phyloP scores from a whole-genome alignment of 2,113 vertebrate species.

The Phrynocephalus versicolor region DNA sequence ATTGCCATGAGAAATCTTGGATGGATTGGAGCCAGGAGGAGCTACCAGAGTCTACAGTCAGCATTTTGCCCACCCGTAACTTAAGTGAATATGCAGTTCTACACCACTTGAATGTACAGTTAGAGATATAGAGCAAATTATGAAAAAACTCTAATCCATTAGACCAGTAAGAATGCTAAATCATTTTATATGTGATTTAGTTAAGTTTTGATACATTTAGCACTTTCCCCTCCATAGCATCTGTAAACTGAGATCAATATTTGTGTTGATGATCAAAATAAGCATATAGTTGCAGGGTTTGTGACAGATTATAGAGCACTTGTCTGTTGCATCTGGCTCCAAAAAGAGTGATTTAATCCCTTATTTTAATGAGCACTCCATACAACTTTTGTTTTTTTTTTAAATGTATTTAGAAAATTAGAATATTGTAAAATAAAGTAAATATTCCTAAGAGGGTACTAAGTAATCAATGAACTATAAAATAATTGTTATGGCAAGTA shows the following conservation, averaged over 20 bases:
- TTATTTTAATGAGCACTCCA: not conserved
- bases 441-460: not conserved
- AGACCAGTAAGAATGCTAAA: not conserved
- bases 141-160: constrained; percentile 3
- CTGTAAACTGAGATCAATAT: not conserved
- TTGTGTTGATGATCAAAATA: constrained; percentile 5
- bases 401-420: not conserved
- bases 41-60: no score
- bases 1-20: no score
- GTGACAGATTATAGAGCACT: constrained; percentile 14
- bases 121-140: no score
- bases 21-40: no score
- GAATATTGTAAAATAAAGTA: not conserved
- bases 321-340: not conserved
- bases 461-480: no score
- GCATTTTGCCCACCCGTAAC: no score
- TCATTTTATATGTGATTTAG: not conserved
- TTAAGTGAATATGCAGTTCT: no score
- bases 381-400: not conserved
- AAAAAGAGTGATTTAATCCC: not conserved
- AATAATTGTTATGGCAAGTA: no score
- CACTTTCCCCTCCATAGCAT: not conserved
- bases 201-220: constrained; percentile 12
- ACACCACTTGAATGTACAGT: no score
- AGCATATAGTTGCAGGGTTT: not conserved